phyloP scores from a whole-genome alignment of 2,113 vertebrate genomes.

The Cephalopterus ornatus region DNA sequence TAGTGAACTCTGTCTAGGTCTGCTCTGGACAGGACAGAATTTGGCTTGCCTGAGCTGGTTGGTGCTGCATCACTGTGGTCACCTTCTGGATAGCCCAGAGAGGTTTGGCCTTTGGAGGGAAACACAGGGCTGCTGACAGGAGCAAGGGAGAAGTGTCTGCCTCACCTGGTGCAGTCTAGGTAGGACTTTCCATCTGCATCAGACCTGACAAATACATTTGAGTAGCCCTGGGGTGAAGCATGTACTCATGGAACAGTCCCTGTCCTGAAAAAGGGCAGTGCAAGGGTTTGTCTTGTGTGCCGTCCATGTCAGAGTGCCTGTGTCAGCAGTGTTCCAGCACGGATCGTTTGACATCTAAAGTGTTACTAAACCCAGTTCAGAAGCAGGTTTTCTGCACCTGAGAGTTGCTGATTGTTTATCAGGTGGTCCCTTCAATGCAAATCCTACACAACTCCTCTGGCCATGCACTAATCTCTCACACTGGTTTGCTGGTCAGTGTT shows the following conservation, averaged over 20 bases:
- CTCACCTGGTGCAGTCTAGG: background rate
- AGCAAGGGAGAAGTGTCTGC: background rate
- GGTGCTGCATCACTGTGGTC: rapidly evolving
- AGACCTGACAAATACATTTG: background rate
- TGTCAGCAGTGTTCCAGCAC: background rate
- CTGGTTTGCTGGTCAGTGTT: background rate
- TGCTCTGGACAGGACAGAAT: background rate
- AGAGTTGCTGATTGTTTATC: background rate
- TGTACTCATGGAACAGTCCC: background rate
- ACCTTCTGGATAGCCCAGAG: background rate
- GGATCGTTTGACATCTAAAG: background rate
- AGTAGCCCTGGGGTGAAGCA: background rate
- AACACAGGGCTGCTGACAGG: background rate
- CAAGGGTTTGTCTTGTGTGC: background rate
- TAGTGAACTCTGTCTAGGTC: background rate
- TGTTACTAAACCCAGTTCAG: background rate
- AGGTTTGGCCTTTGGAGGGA: background rate
- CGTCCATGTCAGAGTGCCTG: background rate
- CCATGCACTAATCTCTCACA: background rate
- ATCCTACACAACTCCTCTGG: background rate
- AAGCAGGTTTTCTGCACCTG: background rate
- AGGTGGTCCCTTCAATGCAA: background rate
- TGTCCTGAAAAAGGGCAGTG: background rate
- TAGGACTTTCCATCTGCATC: background rate
- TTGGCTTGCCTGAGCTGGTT: rapidly evolving